phyloP scores from a whole-genome alignment of 2,888 invertebrate species.

The Spilosoma lubricipeda region DNA sequence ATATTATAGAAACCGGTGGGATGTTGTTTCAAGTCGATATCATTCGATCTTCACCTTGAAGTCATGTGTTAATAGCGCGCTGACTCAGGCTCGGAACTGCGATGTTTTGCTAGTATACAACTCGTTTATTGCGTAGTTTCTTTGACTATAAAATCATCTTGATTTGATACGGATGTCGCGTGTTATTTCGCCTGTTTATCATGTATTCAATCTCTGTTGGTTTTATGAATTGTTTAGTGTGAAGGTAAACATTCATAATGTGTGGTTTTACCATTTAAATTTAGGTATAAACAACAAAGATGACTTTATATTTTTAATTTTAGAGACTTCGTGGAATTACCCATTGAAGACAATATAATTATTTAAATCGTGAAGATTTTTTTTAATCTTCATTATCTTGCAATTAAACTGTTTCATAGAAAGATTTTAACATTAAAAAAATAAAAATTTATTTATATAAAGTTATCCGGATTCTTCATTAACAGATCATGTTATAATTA shows the following conservation, averaged over 20 bases:
- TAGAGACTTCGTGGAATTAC: neutral
- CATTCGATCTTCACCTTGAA: conserved; percentile 72
- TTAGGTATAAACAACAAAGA: neutral
- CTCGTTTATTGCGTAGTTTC: conserved; percentile 59
- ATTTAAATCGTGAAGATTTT: neutral
- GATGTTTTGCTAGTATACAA: conserved; percentile 53
- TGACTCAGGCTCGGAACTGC: conserved; percentile 63
- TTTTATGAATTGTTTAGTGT: neutral
- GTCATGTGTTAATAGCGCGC: conserved; percentile 65
- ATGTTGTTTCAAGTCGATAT: conserved; percentile 48
- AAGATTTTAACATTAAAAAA: too few relatives aligned
- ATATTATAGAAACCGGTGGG: conserved; percentile 35
- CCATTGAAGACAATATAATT: neutral
- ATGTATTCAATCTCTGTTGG: conserved; percentile 1
- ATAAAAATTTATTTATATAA: neutral
- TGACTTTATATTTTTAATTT: neutral
- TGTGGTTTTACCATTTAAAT: neutral
- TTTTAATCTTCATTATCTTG: neutral
- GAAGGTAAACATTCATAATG: neutral
- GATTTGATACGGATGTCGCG: conserved; percentile 33
- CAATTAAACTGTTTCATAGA: neutral
- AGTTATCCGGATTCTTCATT: neutral
- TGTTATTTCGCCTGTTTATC: conserved; percentile 27
- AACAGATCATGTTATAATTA: neutral
- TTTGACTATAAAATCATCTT: conserved; percentile 40